These are phyloP conservation scores for Scaptomyza caliginosa DNA, from an alignment of 2,888 invertebrate species.

Conservation along the genomic window DNA sequence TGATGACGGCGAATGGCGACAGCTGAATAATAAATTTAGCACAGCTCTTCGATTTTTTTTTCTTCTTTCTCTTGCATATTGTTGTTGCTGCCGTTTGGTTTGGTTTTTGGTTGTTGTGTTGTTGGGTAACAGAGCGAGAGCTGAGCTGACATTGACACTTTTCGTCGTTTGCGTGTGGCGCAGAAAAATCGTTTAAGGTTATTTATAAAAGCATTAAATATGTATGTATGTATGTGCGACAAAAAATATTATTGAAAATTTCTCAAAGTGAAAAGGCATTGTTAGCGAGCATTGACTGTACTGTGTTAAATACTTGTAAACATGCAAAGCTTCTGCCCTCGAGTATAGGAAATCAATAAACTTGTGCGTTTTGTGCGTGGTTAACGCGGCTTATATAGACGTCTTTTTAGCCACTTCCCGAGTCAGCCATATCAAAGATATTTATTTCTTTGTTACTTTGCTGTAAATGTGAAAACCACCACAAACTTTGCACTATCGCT, in stretches of 20 bases:
- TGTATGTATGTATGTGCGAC: constrained; percentile 5
- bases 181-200: constrained; percentile 69
- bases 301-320: background rate
- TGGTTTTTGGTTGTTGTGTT: constrained; percentile 3
- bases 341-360: constrained; percentile 49
- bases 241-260: constrained; percentile 10
- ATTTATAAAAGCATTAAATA: constrained; percentile 63
- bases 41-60: constrained; percentile 73
- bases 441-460: constrained; percentile 12
- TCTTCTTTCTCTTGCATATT: constrained; percentile 20
- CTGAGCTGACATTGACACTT: constrained; percentile 79
- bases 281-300: background rate
- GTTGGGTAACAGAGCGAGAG: constrained; percentile 56
- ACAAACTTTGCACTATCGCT: constrained; percentile 25
- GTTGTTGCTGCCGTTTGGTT: constrained; percentile 12
- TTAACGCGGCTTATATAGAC: background rate
- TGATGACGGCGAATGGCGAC: constrained; percentile 51
- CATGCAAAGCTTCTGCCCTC: background rate
- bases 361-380: constrained; percentile 6
- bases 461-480: constrained; percentile 32
- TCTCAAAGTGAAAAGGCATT: constrained; percentile 9
- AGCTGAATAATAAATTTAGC: constrained; percentile 76
- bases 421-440: constrained; percentile 15
- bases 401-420: constrained; percentile 33
- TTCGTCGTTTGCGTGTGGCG: constrained; percentile 56